phyloP scores from a whole-genome alignment of 37 sponge, comb jelly and placozoan species.

The Diacarnus erythraeanus region DNA sequence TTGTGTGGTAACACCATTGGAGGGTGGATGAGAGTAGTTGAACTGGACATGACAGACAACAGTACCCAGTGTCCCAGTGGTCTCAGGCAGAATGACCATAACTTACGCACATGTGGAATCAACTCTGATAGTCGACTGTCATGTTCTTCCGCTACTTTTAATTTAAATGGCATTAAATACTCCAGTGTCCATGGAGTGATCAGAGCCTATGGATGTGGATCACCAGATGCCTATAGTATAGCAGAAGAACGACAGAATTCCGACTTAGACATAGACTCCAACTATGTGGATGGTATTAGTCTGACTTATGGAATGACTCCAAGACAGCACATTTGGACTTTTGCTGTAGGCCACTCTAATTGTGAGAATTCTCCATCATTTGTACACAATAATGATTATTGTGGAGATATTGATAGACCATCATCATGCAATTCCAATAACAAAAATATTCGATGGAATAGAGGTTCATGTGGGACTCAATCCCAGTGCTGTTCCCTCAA shows the following conservation, averaged over 20 bases:
- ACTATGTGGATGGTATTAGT: constrained; percentile 35
- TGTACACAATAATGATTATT: no score
- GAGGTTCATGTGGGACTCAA: no score
- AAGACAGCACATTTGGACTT: constrained; percentile 29
- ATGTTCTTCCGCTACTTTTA: constrained; percentile 32
- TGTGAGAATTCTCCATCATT: no score
- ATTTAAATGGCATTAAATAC: constrained; percentile 22
- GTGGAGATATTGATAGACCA: no score
- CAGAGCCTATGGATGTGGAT: constrained; percentile 34
- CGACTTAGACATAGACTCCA: background rate
- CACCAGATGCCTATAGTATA: constrained; percentile 18
- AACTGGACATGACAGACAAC: constrained; percentile 14
- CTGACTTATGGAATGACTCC: constrained; percentile 16
- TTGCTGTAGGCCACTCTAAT: constrained; percentile 8
- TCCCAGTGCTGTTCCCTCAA: no score
- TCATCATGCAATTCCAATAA: no score
- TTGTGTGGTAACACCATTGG: constrained; percentile 23
- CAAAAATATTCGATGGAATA: no score
- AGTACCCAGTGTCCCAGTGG: constrained; percentile 3
- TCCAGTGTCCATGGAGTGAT: constrained; percentile 54
- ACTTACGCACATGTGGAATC: constrained; percentile 1
- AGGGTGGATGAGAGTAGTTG: constrained; percentile 36
- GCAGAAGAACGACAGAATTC: background rate
- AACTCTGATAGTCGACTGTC: background rate
- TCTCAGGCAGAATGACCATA: background rate